Conservation (phyloP, 2,113 vertebrate genomes). For the Lagenorhynchus albirostris region DNA sequence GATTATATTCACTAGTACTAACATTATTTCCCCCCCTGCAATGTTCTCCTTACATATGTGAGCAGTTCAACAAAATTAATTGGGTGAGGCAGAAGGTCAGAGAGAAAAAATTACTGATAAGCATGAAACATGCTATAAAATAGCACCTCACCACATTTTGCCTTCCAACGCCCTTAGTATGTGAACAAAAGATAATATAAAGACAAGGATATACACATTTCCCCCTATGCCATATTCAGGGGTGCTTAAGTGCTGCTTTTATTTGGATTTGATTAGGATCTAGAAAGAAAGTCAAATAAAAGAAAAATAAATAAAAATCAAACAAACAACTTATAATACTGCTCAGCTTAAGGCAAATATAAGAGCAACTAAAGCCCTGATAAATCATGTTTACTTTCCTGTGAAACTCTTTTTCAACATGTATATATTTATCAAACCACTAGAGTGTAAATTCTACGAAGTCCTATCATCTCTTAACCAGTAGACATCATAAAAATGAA, state of each 20-base stretch:
- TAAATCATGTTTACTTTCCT: constrained; percentile 80
- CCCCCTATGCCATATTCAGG: constrained; percentile 53
- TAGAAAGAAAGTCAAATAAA: constrained; percentile 71
- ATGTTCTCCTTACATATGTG: constrained; percentile 75
- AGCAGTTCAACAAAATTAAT: constrained; percentile 86
- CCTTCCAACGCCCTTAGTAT: constrained; percentile 73
- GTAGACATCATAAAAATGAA: constrained; percentile 78
- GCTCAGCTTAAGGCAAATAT: constrained; percentile 52
- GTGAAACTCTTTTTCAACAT: constrained; percentile 79
- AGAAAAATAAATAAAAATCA: constrained; percentile 62
- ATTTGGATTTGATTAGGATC: constrained; percentile 66
- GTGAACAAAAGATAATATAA: constrained; percentile 75
- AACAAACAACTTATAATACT: constrained; percentile 45
- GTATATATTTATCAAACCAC: constrained; percentile 85
- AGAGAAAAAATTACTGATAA: constrained; percentile 87
- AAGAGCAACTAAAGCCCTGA: constrained; percentile 75
- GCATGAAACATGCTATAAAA: constrained; percentile 80
- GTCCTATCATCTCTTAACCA: constrained; percentile 78
- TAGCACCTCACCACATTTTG: constrained; percentile 77
- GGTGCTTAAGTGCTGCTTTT: constrained; percentile 64
- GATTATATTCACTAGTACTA: constrained; percentile 85
- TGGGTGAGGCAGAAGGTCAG: constrained; percentile 86
- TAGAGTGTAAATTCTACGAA: constrained; percentile 82
- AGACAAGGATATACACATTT: constrained; percentile 81
- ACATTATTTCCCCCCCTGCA: constrained; percentile 81